phyloP scores from a whole-genome alignment of 2,113 vertebrate genomes.

The Elaphurus davidianus region DNA sequence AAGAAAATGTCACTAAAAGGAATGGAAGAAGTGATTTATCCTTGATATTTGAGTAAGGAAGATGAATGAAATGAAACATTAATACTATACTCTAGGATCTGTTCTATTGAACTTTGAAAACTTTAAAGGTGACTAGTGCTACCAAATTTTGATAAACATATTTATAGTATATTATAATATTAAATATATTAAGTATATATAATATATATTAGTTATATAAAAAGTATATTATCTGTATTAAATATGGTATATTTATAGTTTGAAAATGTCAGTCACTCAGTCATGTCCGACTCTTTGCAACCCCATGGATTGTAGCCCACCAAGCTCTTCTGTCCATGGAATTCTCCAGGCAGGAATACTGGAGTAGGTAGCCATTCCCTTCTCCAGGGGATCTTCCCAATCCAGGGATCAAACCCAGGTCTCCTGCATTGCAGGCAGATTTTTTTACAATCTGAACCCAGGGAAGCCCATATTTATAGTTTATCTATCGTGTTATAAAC shows the following conservation, averaged over 20 bases:
- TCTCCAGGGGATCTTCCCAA: neutral
- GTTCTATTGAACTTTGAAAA: neutral
- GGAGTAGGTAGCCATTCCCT: neutral
- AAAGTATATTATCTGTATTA: neutral
- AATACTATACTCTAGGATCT: neutral
- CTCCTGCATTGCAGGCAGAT: neutral
- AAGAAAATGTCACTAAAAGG: neutral
- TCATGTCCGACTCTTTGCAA: neutral
- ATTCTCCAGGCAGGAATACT: neutral
- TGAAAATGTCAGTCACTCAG: neutral
- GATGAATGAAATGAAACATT: neutral
- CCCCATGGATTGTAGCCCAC: neutral
- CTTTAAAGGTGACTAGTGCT: neutral
- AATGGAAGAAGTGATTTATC: neutral
- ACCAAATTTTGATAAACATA: neutral
- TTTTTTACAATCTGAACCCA: neutral
- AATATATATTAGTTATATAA: neutral
- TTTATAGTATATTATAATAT: neutral
- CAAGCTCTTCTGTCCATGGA: neutral
- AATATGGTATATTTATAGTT: neutral
- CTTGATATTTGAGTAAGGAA: neutral
- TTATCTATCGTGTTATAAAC: neutral
- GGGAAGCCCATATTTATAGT: neutral
- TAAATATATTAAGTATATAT: neutral
- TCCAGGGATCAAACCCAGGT: neutral